These are phyloP conservation scores for Oconnorella tubifera DNA, from an alignment of 2,888 invertebrate species.

Conservation along the genomic window DNA sequence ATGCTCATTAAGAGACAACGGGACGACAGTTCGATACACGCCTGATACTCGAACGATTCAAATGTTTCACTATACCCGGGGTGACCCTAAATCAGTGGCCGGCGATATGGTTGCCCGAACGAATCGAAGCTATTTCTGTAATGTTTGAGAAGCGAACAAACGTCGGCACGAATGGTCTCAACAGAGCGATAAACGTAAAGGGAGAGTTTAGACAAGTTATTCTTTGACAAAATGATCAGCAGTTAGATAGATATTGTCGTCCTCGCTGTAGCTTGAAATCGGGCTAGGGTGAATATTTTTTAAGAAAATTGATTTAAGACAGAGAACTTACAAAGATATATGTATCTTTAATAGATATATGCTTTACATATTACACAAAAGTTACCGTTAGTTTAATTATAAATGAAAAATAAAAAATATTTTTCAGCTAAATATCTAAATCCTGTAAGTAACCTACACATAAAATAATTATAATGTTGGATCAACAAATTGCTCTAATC, in stretches of 20 bases:
- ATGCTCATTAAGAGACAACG: slow-evolving; percentile 16
- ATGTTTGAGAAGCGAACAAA: neutral
- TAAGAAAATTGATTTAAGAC: too few relatives aligned
- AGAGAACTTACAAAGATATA: too few relatives aligned
- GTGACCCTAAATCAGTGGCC: neutral
- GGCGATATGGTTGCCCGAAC: neutral
- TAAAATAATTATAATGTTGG: neutral
- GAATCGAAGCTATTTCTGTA: neutral
- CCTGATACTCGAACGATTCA: neutral
- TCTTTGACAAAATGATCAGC: neutral
- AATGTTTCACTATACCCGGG: slow-evolving; percentile 1
- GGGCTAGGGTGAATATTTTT: too few relatives aligned
- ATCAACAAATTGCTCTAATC: neutral
- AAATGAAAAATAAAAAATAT: too few relatives aligned
- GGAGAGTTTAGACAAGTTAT: too few relatives aligned
- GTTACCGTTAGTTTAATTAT: too few relatives aligned
- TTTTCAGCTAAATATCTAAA: too few relatives aligned
- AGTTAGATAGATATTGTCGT: neutral
- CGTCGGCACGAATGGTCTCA: neutral
- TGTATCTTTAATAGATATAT: too few relatives aligned
- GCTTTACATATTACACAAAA: too few relatives aligned
- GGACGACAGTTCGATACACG: neutral
- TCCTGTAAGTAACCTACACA: too few relatives aligned
- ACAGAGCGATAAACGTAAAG: neutral
- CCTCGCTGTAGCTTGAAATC: too few relatives aligned